Evolutionary conservation across 2,113 vertebrate genomes (phyloP).

Genomic region (Willisornis vidua): DNA sequence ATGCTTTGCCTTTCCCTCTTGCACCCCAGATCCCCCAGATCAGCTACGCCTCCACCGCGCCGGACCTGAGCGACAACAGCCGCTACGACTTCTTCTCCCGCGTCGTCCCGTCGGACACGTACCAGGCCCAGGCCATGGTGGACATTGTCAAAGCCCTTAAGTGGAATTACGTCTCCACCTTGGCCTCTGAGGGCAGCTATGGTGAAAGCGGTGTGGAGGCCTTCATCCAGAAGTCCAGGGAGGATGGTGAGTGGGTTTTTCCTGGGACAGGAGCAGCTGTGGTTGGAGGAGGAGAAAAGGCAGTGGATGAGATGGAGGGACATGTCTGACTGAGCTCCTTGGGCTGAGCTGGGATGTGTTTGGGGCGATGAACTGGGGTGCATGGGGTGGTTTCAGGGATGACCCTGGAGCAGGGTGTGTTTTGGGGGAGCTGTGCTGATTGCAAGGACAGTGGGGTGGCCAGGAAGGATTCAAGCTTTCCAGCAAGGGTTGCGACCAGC

Average conservation of each 20-base stretch:
- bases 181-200: conserved; percentile 95
- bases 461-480: not conserved
- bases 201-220: conserved; percentile 94
- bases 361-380: not conserved
- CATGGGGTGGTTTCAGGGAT: rapidly evolving
- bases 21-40: conserved; percentile 90
- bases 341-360: not conserved
- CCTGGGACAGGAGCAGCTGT: not conserved
- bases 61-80: conserved; percentile 94
- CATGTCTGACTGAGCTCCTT: not conserved
- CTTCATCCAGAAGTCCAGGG: conserved; percentile 94
- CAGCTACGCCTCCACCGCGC: conserved; percentile 95
- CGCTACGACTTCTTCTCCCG: conserved; percentile 97
- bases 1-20: not conserved
- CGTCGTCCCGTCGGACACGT: conserved; percentile 93
- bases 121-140: conserved; percentile 97
- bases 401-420: rapidly evolving
- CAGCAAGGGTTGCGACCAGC: not conserved
- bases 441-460: not conserved
- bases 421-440: not conserved
- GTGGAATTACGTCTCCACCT: conserved; percentile 96
- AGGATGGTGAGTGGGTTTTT: conserved; percentile 84
- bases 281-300: not conserved
- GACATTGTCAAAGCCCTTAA: conserved; percentile 94
- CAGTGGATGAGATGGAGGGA: not conserved